Percentiles rank a stretch among this genome's conserved stretches.
These are phyloP conservation scores for Ophiodon elongatus DNA, from an alignment of 2,113 vertebrate species.

Conservation along the genomic window DNA sequence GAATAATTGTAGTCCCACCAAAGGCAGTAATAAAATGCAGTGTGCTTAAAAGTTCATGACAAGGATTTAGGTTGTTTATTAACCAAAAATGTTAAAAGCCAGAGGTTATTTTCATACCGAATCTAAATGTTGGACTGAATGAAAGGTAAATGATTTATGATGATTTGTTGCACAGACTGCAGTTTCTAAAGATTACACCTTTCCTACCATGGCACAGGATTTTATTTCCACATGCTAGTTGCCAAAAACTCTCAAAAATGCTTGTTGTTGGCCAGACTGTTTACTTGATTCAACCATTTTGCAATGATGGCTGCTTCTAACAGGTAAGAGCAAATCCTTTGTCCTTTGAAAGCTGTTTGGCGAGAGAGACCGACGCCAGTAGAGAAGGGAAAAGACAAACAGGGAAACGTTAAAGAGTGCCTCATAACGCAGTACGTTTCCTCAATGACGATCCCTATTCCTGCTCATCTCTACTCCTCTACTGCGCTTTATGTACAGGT, in stretches of 20 bases:
- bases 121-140: neutral
- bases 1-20: neutral
- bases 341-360: neutral
- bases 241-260: conserved; percentile 15
- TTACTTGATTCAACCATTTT: neutral
- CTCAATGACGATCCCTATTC: neutral
- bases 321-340: neutral
- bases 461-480: neutral
- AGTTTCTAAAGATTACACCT: neutral
- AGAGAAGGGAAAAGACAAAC: neutral
- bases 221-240: neutral
- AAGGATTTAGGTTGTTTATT: conserved; percentile 20
- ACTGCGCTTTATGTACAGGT: conserved; percentile 8
- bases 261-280: neutral
- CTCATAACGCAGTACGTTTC: neutral
- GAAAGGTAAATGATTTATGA: neutral
- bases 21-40: neutral
- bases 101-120: neutral
- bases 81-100: neutral
- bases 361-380: neutral
- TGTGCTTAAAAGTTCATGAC: conserved; percentile 9
- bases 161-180: neutral
- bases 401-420: neutral
- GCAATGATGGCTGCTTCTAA: neutral
- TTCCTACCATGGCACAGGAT: neutral